Evolutionary conservation across 2,888 invertebrate species (phyloP), one percentile per base, ranked within the genome.

Genomic region (Drosophila putrida): DNA sequence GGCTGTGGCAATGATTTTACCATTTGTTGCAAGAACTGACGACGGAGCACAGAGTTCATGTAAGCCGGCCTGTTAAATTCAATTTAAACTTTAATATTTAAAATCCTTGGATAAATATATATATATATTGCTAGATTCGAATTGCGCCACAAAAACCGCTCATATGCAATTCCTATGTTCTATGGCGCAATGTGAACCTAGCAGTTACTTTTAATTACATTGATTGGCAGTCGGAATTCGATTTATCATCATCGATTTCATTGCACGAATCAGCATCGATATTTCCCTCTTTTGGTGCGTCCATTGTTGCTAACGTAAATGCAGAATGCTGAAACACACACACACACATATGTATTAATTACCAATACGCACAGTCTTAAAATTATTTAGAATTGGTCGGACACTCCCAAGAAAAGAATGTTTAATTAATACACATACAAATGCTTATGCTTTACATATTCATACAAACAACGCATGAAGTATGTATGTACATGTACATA

Each of bases 11-110:
- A 75, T 10, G 81, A 72, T 71, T 91, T 93, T 0, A 93, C 91
- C 92, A 92, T 91, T 78, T 93, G 90, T 71, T 91, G 91, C 58
- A 93, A 78, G 62, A 90, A 91, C 72, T 92, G 92, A 0, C 93
- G 90, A 25, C 93, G 90, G 69, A 93, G 81, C 41, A 91, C 82
- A 11, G 92, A 88, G 36, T 82, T 90, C 92, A 93, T 91, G 64
- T 91, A 91, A 8, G 91, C 91, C 55, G 91, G 91, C 78, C 91
- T 91, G 61, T 38, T n/a, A 28, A 54, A 25, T 25, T 15, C 4
- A 46, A 33, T 44, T 11, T 0, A 27, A 49, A 35, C 39, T 49
- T 36, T 1, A 53, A 28, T 36, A 27, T 38, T 4, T 10, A 33
- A n/a, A 50, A 20, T 31, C 33, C n/a, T 6, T 8, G 15, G n/a